phyloP scores from a whole-genome alignment of 2,113 vertebrate genomes.

The Trachemys scripta region DNA sequence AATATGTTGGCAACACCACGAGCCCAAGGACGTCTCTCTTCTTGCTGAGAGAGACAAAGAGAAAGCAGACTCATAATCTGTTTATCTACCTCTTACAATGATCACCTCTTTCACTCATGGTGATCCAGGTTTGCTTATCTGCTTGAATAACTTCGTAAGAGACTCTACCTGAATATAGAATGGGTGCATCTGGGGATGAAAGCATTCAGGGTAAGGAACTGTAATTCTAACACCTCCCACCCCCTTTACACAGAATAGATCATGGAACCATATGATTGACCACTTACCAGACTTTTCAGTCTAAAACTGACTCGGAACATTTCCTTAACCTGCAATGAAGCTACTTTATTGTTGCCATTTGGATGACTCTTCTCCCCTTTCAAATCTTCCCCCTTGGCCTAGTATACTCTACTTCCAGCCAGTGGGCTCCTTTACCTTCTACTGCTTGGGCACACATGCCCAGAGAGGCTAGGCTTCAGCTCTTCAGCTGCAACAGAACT shows the following conservation, averaged over 20 bases:
- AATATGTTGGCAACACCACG: not conserved
- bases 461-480: not conserved
- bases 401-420: not conserved
- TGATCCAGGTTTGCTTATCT: not conserved
- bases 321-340: not conserved
- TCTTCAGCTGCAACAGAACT: not conserved
- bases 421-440: not conserved
- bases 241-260: not conserved
- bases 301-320: not conserved
- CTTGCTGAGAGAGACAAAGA: not conserved
- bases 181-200: not conserved
- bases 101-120: not conserved
- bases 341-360: not conserved
- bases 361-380: not conserved
- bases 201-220: rapidly evolving
- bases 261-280: not conserved
- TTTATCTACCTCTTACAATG: not conserved
- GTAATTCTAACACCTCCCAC: not conserved
- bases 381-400: not conserved
- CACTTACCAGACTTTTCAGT: not conserved
- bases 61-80: not conserved
- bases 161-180: not conserved
- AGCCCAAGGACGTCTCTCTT: not conserved
- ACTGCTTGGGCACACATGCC: not conserved
- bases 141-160: not conserved